Conservation (phyloP, 2,113 vertebrate species). For the Accipiter cooperii region DNA sequence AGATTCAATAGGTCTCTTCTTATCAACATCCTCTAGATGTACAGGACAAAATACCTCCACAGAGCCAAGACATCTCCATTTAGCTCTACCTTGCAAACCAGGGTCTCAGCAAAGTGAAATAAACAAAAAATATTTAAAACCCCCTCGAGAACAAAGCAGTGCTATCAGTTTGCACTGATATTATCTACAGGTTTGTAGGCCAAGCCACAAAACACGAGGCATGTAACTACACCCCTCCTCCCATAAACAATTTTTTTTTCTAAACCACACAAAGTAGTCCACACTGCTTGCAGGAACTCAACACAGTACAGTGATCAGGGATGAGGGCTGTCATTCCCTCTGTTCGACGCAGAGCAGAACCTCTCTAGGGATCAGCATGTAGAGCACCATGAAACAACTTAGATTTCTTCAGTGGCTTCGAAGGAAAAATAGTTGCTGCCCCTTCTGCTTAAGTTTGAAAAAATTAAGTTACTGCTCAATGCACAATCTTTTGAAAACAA, state of each 20-base stretch:
- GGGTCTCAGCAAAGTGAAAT: background rate
- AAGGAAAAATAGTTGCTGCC: background rate
- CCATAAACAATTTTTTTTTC: background rate
- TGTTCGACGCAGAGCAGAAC: background rate
- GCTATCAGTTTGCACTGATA: background rate
- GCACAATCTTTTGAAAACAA: background rate
- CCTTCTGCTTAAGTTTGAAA: background rate
- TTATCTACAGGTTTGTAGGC: background rate
- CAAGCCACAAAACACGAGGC: background rate
- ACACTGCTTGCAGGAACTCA: background rate
- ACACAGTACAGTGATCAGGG: rapidly evolving
- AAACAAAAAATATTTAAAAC: background rate
- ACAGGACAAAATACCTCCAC: background rate
- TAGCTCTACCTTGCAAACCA: background rate
- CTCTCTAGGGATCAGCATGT: background rate
- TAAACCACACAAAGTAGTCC: background rate
- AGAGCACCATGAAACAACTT: background rate
- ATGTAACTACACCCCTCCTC: background rate
- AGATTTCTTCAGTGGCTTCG: background rate
- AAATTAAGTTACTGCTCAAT: background rate
- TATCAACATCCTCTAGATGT: background rate
- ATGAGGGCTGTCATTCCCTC: background rate
- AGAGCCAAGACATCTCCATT: background rate
- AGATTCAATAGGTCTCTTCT: background rate
- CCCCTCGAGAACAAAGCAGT: background rate